Base-by-base conservation (phyloP, 37 sponge, comb jelly and placozoan genomes). In the Petrosia ficiformis region DNA sequence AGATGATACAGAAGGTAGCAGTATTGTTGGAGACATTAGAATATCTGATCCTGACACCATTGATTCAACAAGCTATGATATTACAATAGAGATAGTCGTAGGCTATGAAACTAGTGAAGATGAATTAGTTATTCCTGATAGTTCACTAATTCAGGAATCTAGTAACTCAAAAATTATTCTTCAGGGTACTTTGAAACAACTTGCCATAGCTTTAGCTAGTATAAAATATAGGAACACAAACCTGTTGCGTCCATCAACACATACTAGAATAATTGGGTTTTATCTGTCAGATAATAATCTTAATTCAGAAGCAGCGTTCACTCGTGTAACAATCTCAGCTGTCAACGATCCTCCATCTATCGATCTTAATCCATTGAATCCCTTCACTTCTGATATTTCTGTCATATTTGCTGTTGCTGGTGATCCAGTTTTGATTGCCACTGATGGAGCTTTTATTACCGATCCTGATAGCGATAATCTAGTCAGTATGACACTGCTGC, bases 311-410 rank as follows among this genome's bases (percentile, higher is more conserved):
- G 60, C 26, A 24, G 44, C 75, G 6, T 63, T 33, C 42, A 75
- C 89, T 1, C 33, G 6, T 10, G 37, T 91, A 0, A 70, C 43
- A 1, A 58, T 91, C 21, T 2, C 42, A 0, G 39, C 87, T 21
- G 80, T 79, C 0, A 91, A 91, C 71, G 91, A 91, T 63, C 36
- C 71, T 41, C 91, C 91, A 48, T 40, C 59, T 3, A 59, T 91
- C 8, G 79, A 85, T 68, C 71, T 91, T 0, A 65, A 79, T 74
- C 52, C 72, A 60, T 54, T 48, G 2, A 77, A 76, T 57, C n/a
- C n/a, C 2, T 14, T 56, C n/a, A 72, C 80, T 24, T 37, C 77
- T 24, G 64, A 84, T 71, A 39, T 59, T 38, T 44, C 72, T 0
- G 68, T 63, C 8, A 42, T 30, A 6, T 70, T 83, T 38, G 42